phyloP scores from a whole-genome alignment of 2,113 vertebrate species.

The Brevimyrus niger region DNA sequence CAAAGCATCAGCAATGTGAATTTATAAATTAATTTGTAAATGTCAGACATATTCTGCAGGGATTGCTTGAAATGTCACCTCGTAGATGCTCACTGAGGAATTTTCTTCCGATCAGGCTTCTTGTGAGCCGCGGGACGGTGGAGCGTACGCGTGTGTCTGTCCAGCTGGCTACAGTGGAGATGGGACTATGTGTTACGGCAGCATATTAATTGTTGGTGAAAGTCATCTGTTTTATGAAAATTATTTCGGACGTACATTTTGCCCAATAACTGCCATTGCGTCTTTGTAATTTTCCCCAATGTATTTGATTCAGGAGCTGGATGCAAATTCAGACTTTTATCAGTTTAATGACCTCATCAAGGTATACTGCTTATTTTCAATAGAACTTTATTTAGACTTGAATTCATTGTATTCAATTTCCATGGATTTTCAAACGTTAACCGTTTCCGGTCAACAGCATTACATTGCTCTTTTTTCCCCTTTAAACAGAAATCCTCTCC shows the following conservation, averaged over 20 bases:
- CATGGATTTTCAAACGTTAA: not conserved
- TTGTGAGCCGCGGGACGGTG: slow-evolving; percentile 55
- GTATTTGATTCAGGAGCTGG: slow-evolving; percentile 66
- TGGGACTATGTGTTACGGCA: slow-evolving; percentile 72
- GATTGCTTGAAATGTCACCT: not conserved
- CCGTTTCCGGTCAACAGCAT: not conserved
- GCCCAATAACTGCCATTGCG: not conserved
- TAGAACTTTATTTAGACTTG: not conserved
- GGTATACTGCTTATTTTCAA: slow-evolving; percentile 49
- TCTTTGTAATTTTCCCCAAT: not conserved
- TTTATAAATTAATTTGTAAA: not conserved
- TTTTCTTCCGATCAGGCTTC: slow-evolving; percentile 61
- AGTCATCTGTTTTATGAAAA: not conserved
- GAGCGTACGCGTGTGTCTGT: slow-evolving; percentile 68
- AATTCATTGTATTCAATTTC: not conserved
- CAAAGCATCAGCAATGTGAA: not conserved
- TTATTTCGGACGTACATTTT: not conserved
- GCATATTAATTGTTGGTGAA: slow-evolving; percentile 59
- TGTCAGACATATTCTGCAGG: not conserved
- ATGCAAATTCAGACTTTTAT: slow-evolving; percentile 54
- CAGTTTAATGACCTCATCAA: slow-evolving; percentile 61
- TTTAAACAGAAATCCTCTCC: not conserved
- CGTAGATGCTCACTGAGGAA: not conserved
- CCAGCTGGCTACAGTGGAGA: slow-evolving; percentile 67
- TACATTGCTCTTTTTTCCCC: not conserved